phyloP scores from a whole-genome alignment of 2,888 invertebrate genomes.

The Sinopyrophorus schimmeli region DNA sequence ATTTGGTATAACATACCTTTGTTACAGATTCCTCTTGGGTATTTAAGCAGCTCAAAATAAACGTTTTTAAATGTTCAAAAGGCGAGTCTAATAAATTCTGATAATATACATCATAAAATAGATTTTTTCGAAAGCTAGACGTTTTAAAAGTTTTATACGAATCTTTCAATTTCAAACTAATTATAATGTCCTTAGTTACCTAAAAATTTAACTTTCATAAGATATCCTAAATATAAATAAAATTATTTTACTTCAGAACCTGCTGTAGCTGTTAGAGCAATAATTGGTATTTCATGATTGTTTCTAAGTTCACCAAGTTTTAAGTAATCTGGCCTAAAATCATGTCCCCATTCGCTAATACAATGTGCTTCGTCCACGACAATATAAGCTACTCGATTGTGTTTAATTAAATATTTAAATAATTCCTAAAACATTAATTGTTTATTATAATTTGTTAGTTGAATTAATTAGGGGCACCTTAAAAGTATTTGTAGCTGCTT shows the following conservation, averaged over 20 bases:
- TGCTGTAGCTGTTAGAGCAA: conserved; percentile 97
- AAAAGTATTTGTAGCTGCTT: conserved; percentile 80
- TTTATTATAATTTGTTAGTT: conserved; percentile 2
- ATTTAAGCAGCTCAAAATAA: conserved; percentile 69
- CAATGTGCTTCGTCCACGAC: conserved; percentile 98
- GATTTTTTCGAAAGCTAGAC: conserved; percentile 88
- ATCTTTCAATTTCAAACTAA: conserved; percentile 65
- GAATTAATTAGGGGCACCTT: conserved; percentile 55
- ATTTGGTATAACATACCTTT: conserved; percentile 31
- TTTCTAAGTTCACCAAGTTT: conserved; percentile 75
- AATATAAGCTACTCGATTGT: conserved; percentile 82
- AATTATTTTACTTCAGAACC: conserved; percentile 59
- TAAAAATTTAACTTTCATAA: conserved; percentile 46
- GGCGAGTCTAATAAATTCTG: conserved; percentile 79
- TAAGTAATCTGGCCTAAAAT: conserved; percentile 93
- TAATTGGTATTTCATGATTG: conserved; percentile 75
- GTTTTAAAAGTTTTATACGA: conserved; percentile 67
- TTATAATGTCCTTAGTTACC: conserved; percentile 82
- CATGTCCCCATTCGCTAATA: conserved; percentile 99
- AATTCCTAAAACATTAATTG: conserved; percentile 56
- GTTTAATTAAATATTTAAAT: conserved; percentile 69
- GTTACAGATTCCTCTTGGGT: conserved; percentile 57
- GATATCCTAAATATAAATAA: background rate
- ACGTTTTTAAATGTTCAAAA: conserved; percentile 76
- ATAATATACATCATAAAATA: conserved; percentile 93